phyloP scores from a whole-genome alignment of 2,888 invertebrate species.

The Eupithecia exiguata region DNA sequence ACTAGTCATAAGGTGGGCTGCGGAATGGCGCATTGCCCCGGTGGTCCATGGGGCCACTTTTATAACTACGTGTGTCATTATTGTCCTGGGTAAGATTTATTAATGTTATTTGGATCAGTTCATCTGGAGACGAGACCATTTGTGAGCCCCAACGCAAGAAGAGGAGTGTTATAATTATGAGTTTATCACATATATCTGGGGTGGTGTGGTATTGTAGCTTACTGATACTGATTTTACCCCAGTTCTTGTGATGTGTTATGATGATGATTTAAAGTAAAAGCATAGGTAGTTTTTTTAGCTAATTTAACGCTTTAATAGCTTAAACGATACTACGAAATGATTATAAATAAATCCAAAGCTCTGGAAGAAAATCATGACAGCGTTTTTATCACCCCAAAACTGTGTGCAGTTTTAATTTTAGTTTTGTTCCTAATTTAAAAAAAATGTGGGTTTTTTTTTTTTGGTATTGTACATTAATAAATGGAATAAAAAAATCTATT shows the following conservation, averaged over 20 bases:
- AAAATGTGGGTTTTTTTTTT: too few relatives aligned
- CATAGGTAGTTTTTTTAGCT: neutral
- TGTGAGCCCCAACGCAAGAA: neutral
- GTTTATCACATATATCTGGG: neutral
- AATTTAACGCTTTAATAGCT: too few relatives aligned
- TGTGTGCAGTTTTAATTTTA: too few relatives aligned
- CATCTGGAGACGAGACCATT: neutral
- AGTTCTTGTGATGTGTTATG: neutral
- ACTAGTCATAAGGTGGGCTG: conserved; percentile 90
- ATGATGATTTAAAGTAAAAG: neutral
- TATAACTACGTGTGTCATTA: conserved; percentile 94
- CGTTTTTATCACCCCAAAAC: too few relatives aligned
- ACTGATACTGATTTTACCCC: too few relatives aligned
- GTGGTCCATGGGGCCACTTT: conserved; percentile 85
- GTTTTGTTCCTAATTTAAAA: too few relatives aligned
- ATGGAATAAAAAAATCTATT: too few relatives aligned
- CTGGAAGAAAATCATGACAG: too few relatives aligned
- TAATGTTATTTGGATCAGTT: neutral
- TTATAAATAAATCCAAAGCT: neutral
- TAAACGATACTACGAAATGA: too few relatives aligned
- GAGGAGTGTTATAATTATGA: neutral
- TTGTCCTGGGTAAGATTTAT: conserved; percentile 89
- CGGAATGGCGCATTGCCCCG: conserved; percentile 88
- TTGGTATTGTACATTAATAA: too few relatives aligned
- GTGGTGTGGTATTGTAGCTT: neutral